phyloP scores from a whole-genome alignment of 2,113 vertebrate genomes.

The Saccopteryx bilineata region DNA sequence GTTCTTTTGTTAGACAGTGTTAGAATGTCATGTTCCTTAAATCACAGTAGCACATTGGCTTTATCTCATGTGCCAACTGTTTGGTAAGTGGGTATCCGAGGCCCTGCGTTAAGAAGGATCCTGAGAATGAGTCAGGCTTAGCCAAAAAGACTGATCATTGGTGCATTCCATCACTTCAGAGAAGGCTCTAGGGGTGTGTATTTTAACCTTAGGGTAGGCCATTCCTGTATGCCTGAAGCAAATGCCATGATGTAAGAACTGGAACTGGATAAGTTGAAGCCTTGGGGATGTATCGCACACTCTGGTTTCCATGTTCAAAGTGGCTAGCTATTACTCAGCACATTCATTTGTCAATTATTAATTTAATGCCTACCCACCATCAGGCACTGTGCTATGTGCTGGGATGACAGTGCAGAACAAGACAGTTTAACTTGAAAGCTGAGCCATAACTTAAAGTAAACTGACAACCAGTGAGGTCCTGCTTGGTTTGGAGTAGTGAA shows the following conservation, averaged over 20 bases:
- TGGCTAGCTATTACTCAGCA: background rate
- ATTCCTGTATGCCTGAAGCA: background rate
- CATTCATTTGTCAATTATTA: background rate
- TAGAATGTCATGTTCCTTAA: background rate
- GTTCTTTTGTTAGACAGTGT: background rate
- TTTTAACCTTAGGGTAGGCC: background rate
- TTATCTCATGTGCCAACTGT: background rate
- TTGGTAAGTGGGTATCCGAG: conserved; percentile 2
- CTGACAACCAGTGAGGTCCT: background rate
- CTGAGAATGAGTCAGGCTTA: background rate
- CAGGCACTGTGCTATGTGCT: background rate
- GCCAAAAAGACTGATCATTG: background rate
- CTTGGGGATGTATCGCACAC: background rate
- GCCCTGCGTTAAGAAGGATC: background rate
- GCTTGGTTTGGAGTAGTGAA: background rate
- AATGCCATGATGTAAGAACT: background rate
- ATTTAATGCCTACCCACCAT: background rate
- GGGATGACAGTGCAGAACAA: background rate
- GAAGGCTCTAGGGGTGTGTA: background rate
- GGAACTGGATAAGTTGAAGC: background rate
- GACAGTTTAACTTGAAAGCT: background rate
- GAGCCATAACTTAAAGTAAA: background rate
- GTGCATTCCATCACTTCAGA: background rate
- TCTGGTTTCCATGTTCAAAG: background rate
- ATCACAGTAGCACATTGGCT: background rate